Percentiles rank a stretch among this genome's conserved stretches.
Evolutionary conservation across 2,113 vertebrate species (phyloP).

Genomic region (Sakesphorus luctuosus): DNA sequence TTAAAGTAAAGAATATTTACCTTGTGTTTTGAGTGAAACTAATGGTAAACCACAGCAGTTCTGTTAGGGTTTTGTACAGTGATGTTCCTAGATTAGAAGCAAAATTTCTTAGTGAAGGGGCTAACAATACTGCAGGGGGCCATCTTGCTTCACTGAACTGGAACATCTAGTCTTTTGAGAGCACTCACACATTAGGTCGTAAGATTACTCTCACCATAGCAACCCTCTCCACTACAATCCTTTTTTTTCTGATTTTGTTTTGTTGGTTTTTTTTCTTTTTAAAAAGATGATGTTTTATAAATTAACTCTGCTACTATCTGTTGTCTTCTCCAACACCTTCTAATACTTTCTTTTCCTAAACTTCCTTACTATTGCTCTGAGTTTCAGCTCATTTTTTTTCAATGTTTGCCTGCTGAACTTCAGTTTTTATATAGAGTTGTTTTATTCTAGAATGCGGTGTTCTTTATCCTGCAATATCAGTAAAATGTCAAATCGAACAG

Average conservation of each 20-base stretch:
- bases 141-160: conserved; percentile 78
- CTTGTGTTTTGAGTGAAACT: background rate
- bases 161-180: conserved; percentile 64
- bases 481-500: background rate
- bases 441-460: background rate
- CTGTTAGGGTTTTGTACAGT: background rate
- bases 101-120: conserved; percentile 46
- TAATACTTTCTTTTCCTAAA: background rate
- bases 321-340: background rate
- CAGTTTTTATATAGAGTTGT: background rate
- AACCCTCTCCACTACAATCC: background rate
- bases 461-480: background rate
- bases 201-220: conserved; percentile 69
- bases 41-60: conserved; percentile 18
- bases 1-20: background rate
- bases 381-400: background rate
- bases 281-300: background rate
- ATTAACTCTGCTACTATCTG: background rate
- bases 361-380: background rate
- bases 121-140: conserved; percentile 71
- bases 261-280: background rate
- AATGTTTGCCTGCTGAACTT: background rate
- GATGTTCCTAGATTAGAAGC: conserved; percentile 3
- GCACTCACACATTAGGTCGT: conserved; percentile 5
- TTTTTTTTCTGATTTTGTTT: background rate